phyloP scores from a whole-genome alignment of 2,797 vertebrate genomes.

The Bovichtus variegatus region DNA sequence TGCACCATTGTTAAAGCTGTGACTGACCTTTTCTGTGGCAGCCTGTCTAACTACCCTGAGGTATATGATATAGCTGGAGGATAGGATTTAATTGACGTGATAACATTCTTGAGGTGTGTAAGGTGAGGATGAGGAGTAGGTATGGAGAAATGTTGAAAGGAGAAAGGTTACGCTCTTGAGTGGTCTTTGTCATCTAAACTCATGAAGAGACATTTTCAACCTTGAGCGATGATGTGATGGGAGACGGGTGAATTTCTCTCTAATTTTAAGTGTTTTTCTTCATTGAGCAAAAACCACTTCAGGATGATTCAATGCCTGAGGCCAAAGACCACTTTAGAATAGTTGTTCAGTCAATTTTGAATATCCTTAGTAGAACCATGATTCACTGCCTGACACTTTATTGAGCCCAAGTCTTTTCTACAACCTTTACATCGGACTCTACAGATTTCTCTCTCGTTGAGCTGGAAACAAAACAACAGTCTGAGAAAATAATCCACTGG shows the following conservation, averaged over 20 bases:
- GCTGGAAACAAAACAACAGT: constrained; percentile 48
- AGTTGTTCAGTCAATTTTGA: constrained; percentile 40
- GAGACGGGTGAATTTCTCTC: background rate
- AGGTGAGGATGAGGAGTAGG: constrained; percentile 49
- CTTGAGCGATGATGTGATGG: background rate
- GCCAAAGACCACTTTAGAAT: constrained; percentile 16
- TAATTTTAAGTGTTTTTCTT: background rate
- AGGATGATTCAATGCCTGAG: background rate
- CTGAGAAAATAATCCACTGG: constrained; percentile 34
- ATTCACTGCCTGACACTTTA: constrained; percentile 43
- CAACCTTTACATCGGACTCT: constrained; percentile 54
- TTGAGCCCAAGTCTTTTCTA: constrained; percentile 30
- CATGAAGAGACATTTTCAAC: constrained; percentile 2
- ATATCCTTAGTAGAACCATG: constrained; percentile 25
- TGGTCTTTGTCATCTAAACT: constrained; percentile 19
- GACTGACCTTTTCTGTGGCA: constrained; percentile 79
- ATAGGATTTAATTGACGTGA: constrained; percentile 78
- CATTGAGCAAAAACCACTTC: background rate
- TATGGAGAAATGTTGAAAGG: constrained; percentile 53
- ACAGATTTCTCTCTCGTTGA: constrained; percentile 33
- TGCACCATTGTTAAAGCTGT: constrained; percentile 45
- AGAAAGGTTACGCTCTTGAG: constrained; percentile 44
- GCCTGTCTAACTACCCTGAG: constrained; percentile 59
- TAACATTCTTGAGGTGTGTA: constrained; percentile 48
- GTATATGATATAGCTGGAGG: constrained; percentile 70